Evolutionary conservation across 2,888 invertebrate genomes (phyloP).

Genomic region (Adineta ricciae): DNA sequence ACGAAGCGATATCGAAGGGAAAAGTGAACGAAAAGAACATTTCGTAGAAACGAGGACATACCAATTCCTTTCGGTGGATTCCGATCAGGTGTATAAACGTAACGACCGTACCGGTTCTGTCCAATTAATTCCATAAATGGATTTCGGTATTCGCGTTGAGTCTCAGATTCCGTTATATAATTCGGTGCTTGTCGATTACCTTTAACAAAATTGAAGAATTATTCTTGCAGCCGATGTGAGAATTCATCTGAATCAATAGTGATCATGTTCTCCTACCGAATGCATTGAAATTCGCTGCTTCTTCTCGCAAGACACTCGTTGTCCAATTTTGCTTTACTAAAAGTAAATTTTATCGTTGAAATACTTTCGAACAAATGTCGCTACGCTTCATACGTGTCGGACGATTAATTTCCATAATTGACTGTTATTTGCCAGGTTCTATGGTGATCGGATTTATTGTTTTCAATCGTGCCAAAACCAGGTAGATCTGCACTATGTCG

Average conservation of each 20-base stretch:
- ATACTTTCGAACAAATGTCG: background rate
- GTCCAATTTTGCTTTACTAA: background rate
- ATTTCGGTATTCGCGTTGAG: background rate
- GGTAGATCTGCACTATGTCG: background rate
- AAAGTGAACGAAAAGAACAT: too few species aligned
- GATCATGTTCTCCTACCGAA: too few species aligned
- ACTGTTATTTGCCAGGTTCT: background rate
- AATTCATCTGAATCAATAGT: too few species aligned
- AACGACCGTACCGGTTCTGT: background rate
- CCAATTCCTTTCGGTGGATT: background rate
- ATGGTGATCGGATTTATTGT: background rate
- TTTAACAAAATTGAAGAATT: background rate
- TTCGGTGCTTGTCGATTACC: background rate
- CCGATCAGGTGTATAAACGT: background rate
- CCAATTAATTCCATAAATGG: background rate
- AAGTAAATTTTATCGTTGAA: background rate
- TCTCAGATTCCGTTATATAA: background rate
- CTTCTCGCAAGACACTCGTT: background rate
- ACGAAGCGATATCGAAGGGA: background rate
- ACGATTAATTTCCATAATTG: background rate
- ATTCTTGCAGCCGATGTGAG: too few species aligned
- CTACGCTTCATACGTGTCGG: background rate
- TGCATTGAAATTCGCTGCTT: background rate
- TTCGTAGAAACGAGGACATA: too few species aligned
- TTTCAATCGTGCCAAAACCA: background rate